phyloP scores from a whole-genome alignment of 1,140 invertebrate genomes.

The Pectinophora gossypiella region DNA sequence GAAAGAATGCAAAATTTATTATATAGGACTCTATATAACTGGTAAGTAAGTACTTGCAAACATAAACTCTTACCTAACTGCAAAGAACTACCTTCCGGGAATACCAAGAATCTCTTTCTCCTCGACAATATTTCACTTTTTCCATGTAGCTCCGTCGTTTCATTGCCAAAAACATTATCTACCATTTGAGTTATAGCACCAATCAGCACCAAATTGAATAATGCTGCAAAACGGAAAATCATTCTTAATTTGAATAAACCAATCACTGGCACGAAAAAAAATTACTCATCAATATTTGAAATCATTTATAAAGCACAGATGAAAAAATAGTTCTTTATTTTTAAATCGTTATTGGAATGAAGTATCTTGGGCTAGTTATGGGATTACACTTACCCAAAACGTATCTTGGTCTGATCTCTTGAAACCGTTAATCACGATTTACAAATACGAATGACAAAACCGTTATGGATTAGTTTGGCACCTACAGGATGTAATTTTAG shows the following conservation, averaged over 20 bases:
- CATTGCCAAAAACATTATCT: no score
- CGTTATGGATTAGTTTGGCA: constrained; percentile 33
- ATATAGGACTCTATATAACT: no score
- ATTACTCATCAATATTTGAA: no score
- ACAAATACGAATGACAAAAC: constrained; percentile 34
- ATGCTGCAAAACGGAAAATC: background rate
- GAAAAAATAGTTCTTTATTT: background rate
- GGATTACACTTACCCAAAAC: constrained; percentile 7
- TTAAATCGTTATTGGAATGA: background rate
- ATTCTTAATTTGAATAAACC: background rate
- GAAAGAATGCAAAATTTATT: no score
- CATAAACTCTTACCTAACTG: constrained; percentile 84
- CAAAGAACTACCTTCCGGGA: constrained; percentile 86
- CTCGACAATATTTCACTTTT: constrained; percentile 73
- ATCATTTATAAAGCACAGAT: no score
- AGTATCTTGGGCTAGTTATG: background rate
- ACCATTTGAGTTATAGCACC: no score
- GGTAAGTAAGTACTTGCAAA: no score
- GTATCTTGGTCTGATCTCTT: constrained; percentile 25
- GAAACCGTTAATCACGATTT: constrained; percentile 50
- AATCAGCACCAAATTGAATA: background rate
- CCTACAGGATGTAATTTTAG: no score
- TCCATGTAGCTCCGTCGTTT: constrained; percentile 9
- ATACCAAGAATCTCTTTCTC: constrained; percentile 83
- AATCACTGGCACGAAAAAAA: background rate